A percentile compares a stretch with the other conserved stretches of the same genome.
phyloP scores from a whole-genome alignment of 2,113 vertebrate genomes.

The Cyphomyrus discorhynchus region DNA sequence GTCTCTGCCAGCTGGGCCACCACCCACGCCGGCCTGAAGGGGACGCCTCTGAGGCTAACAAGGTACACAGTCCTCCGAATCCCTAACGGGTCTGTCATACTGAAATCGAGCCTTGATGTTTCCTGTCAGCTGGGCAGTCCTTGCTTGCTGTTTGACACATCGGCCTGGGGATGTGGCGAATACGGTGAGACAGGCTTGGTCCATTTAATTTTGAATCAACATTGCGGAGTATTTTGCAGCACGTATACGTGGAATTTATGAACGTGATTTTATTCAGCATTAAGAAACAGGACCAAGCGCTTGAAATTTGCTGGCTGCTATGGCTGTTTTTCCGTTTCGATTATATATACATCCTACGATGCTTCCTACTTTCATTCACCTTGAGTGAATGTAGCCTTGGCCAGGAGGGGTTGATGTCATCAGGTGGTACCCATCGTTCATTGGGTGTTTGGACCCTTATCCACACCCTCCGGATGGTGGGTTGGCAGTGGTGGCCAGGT shows the following conservation, averaged over 20 bases:
- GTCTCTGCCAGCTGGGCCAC: slow-evolving; percentile 76
- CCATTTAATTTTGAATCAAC: neutral
- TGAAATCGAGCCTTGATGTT: neutral
- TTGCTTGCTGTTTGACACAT: neutral
- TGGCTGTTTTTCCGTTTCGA: neutral
- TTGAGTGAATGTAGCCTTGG: no score
- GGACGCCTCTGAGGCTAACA: slow-evolving; percentile 22
- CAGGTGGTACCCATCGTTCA: no score
- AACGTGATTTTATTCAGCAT: neutral
- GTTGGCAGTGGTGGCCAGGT: no score
- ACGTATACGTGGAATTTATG: neutral
- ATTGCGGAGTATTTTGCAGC: neutral
- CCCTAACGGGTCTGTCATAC: neutral
- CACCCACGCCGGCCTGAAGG: slow-evolving; percentile 51
- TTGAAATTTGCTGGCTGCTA: neutral
- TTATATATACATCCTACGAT: no score
- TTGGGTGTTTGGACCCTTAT: no score
- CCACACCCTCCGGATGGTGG: no score
- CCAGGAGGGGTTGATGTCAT: no score
- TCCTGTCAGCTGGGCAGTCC: neutral
- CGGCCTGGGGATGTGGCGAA: neutral
- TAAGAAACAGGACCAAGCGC: neutral
- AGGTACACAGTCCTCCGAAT: slow-evolving; percentile 36
- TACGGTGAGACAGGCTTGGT: neutral
- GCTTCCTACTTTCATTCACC: no score